These are phyloP conservation scores for Phyllotreta cruciferae DNA, from an alignment of 2,888 invertebrate genomes.

Conservation along the genomic window DNA sequence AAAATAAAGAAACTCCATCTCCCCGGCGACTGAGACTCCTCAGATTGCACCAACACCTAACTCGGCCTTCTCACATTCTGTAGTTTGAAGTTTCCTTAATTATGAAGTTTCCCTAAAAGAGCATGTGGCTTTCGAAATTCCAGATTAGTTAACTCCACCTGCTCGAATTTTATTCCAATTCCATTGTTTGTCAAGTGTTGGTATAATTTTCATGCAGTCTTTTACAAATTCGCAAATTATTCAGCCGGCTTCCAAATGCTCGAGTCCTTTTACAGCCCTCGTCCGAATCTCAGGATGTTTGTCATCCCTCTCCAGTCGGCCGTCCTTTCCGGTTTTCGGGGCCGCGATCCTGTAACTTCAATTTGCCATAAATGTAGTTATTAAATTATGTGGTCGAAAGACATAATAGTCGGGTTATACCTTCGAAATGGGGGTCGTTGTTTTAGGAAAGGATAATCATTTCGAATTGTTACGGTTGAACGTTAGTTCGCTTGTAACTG, in stretches of 20 bases:
- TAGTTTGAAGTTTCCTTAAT: conserved; percentile 26
- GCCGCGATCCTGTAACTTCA: conserved; percentile 27
- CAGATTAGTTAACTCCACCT: neutral
- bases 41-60: no score
- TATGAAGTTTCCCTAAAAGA: conserved; percentile 30
- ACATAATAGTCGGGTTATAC: conserved; percentile 17
- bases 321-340: conserved; percentile 26
- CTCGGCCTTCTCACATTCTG: no score
- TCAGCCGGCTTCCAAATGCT: neutral
- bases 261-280: conserved; percentile 17
- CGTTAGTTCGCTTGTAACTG: no score
- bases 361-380: conserved; percentile 30
- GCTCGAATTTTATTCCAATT: no score
- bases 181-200: no score
- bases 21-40: no score
- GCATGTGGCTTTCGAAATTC: conserved; percentile 34
- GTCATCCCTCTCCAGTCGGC: conserved; percentile 15
- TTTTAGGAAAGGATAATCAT: conserved; percentile 7
- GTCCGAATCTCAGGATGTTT: conserved; percentile 28
- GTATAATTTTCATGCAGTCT: no score
- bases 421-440: conserved; percentile 1
- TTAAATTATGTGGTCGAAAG: conserved; percentile 24
- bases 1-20: no score
- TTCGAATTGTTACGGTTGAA: conserved; percentile 3
- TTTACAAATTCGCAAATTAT: no score